phyloP scores from a whole-genome alignment of 2,888 invertebrate species.

The Fabriciana adippe region DNA sequence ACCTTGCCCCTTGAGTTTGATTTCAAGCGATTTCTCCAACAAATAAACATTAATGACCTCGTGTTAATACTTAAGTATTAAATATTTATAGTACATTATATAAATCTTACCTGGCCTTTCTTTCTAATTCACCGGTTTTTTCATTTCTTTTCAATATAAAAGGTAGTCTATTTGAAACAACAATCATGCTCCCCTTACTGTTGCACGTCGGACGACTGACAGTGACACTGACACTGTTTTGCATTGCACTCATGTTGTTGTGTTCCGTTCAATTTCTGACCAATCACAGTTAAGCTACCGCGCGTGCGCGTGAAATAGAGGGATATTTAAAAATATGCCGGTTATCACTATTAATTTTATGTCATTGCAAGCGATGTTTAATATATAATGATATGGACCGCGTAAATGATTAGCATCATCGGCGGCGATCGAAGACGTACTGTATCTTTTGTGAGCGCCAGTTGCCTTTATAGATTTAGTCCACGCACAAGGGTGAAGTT shows the following conservation, averaged over 20 bases:
- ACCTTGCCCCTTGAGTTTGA: slow-evolving; percentile 3
- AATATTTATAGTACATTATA: neutral
- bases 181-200: slow-evolving; percentile 90
- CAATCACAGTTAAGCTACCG: slow-evolving; percentile 66
- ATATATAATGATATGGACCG: slow-evolving; percentile 49
- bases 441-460: slow-evolving; percentile 68
- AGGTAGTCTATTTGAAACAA: slow-evolving; percentile 94
- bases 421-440: slow-evolving; percentile 70
- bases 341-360: slow-evolving; percentile 52
- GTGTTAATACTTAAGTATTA: neutral
- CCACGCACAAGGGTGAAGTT: slow-evolving; percentile 70
- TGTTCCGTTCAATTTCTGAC: slow-evolving; percentile 58
- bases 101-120: slow-evolving; percentile 89
- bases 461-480: slow-evolving; percentile 76
- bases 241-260: slow-evolving; percentile 66
- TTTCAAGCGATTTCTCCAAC: neutral
- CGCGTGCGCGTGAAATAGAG: slow-evolving; percentile 70
- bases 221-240: slow-evolving; percentile 43
- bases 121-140: slow-evolving; percentile 86
- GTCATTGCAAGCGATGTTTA: slow-evolving; percentile 57
- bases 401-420: slow-evolving; percentile 67
- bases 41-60: neutral
- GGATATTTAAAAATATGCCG: slow-evolving; percentile 59
- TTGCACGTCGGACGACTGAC: slow-evolving; percentile 73
- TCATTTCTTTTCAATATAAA: slow-evolving; percentile 91